Base-by-base conservation (phyloP, 2,113 vertebrate genomes). In the Chrysemys picta region DNA sequence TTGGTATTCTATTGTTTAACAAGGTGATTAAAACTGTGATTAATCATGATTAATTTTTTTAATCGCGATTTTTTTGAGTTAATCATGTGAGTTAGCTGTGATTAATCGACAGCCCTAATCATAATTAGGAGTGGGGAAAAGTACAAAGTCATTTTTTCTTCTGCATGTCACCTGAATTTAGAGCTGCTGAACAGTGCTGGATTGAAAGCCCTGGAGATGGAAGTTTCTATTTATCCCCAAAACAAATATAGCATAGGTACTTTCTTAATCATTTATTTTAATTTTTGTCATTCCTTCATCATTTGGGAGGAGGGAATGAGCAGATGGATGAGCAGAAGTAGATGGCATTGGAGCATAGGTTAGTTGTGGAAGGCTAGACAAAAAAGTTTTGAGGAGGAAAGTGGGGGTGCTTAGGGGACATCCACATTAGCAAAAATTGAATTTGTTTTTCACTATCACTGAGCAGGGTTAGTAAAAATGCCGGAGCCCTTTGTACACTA, bases 221-320 rank as follows among this genome's bases (percentile, higher is more conserved):
- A 94, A 59, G 78, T 4, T 21, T 42, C 65, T 53, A 6, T 35
- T 91, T 80, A 45, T 24, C 93, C 84, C 47, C 42, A 65, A 54
- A 93, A 75, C 19, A 82, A 95, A 88, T 31, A 50, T 2, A 90
- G 49, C 27, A 82, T 12, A 84, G 31, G 9, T 1, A 75, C 78
- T 95, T 93, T 59, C 57, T 72, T 78, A 56, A 57, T 49, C 56
- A 90, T 1, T 21, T 81, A 88, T 49, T 80, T 19, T 22, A 84
- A 19, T 13, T 97, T 89, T 91, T 88, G 31, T 65, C 49, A 42
- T 93, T 6, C 84, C 52, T 76, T 84, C 2, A 0, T 88, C 31
- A 90, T 91, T 89, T 93, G 80, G 50, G 45, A 83, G 90, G 65
- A 93, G 57, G 57, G 89, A 82, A 93, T 89, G 80, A 94, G 47